These are phyloP conservation scores for Tupaia chinensis DNA, from an alignment of 2,113 vertebrate genomes.

Conservation along the genomic window DNA sequence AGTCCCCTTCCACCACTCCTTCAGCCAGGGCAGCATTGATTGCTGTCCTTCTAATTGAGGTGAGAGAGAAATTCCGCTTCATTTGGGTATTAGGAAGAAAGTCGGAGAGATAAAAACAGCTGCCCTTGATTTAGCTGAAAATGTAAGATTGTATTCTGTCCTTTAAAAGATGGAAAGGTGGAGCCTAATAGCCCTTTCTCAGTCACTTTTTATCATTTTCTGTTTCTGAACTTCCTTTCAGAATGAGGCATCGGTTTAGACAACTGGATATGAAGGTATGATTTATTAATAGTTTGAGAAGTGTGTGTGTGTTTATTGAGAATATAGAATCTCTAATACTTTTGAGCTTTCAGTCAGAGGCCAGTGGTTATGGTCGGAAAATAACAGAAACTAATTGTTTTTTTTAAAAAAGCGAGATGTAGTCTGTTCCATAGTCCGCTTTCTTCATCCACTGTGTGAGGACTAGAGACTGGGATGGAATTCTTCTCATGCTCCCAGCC, in stretches of 20 bases:
- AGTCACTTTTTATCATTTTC: neutral
- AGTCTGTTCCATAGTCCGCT: neutral
- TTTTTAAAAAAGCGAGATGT: neutral
- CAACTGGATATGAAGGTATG: constrained; percentile 89
- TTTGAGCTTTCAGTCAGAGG: neutral
- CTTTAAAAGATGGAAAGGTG: neutral
- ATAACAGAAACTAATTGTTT: neutral
- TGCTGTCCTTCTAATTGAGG: neutral
- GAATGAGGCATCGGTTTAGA: constrained; percentile 87
- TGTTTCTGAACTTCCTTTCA: constrained; percentile 71
- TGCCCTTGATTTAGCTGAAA: neutral
- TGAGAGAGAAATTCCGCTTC: neutral
- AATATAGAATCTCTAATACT: neutral
- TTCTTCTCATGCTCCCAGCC: neutral
- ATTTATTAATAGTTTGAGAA: neutral
- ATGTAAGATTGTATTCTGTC: neutral
- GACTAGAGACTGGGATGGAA: too few relatives aligned
- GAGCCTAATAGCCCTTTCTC: neutral
- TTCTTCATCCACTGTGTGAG: neutral
- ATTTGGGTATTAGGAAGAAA: neutral
- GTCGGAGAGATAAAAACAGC: neutral
- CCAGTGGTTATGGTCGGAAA: neutral
- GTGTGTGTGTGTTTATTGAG: neutral
- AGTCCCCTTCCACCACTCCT: rapidly evolving
- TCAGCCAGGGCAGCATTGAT: rapidly evolving